Evolutionary conservation across 2,797 vertebrate genomes (phyloP), one percentile per base, ranked within the genome.

Genomic region (Ceryle rudis): DNA sequence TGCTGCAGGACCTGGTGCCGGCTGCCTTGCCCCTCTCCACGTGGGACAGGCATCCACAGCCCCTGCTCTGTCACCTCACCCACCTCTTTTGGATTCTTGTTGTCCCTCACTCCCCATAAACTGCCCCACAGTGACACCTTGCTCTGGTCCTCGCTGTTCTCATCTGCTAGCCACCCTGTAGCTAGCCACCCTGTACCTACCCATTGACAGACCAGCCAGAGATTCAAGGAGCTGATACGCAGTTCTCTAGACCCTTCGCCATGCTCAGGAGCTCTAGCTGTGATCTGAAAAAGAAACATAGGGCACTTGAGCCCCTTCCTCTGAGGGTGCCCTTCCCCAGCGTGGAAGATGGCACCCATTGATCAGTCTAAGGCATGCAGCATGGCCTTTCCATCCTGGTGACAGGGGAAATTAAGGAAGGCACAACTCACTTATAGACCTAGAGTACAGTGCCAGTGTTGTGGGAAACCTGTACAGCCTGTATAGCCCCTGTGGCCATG

Each of bases 331-430:
- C 52, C 21, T 52, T 84, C 33, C 66, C 44, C 20, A 29, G 60
- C n/a, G 47, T 2, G 2, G 57, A 73, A 88, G 17, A 10, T 60
- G n/a, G 29, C 75, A 35, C 0, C 0, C 0, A 0, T 4, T 87
- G 80, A 85, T 23, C 62, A 52, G 57, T 21, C 29, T 39, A 14
- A 44, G 21, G 37, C n/a, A 88, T 15, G 11, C 10, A 17, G 10
- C 9, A 4, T 25, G n/a, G 16, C 26, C 19, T 90, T 69, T 41
- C 54, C 46, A 14, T 23, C 28, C 65, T 33, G 19, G 18, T 81
- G 54, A 44, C 0, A 1, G 9, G 17, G 37, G 35, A 61, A 73
- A 72, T 39, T 16, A 49, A 62, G 21, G 41, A 67, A 64, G 60
- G 47, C 42, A 66, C 42, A 73, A 21, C 19, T 25, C 44, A 44